A percentile compares a stretch with the other conserved stretches of the same genome.
These are phyloP conservation scores for Dasysyrphus albostriatus DNA, from an alignment of 2,888 invertebrate genomes.

Conservation along the genomic window DNA sequence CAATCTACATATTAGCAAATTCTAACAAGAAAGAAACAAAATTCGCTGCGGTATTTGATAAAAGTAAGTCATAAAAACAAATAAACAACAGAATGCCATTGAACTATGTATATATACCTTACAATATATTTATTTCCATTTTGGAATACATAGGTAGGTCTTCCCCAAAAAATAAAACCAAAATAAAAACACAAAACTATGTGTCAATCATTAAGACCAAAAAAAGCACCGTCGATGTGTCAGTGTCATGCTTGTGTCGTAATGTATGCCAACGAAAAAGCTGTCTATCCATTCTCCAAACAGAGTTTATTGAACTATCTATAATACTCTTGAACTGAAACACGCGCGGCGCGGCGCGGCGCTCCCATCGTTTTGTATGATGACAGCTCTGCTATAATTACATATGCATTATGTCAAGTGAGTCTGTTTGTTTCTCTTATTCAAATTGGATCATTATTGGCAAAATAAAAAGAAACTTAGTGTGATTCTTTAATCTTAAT, in stretches of 20 bases:
- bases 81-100: slow-evolving; percentile 30
- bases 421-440: slow-evolving; percentile 6
- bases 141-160: neutral
- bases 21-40: neutral
- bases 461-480: neutral
- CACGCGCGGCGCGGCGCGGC: neutral
- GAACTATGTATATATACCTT: slow-evolving; percentile 4
- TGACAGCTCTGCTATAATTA: slow-evolving; percentile 14
- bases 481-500: neutral
- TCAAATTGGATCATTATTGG: slow-evolving; percentile 9
- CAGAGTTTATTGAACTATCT: slow-evolving; percentile 24
- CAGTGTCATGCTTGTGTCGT: slow-evolving; percentile 13
- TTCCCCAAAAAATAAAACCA: neutral
- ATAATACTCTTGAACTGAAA: slow-evolving; percentile 7
- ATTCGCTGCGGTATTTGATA: neutral
- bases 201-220: slow-evolving; percentile 1
- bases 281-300: slow-evolving; percentile 6
- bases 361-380: neutral
- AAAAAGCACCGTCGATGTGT: slow-evolving; percentile 25
- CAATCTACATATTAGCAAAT: neutral
- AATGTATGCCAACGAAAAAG: slow-evolving; percentile 2
- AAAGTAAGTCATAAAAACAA: neutral
- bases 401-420: neutral
- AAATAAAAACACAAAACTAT: neutral
- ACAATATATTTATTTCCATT: neutral